Conservation (phyloP, 2,113 vertebrate species). For the Poecilia latipinna region DNA sequence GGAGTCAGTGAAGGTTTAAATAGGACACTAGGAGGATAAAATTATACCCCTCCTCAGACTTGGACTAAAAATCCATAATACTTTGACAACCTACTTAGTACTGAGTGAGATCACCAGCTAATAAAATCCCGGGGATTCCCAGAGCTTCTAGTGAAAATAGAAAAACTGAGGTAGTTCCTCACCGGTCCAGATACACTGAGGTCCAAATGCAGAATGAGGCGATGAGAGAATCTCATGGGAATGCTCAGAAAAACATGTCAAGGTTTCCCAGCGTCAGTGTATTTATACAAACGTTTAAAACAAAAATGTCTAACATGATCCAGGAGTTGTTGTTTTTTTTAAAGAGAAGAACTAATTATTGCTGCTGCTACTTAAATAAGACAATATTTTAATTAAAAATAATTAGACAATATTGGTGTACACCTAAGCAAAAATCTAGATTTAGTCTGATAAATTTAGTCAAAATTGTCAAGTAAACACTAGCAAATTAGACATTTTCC, state of each 20-base stretch:
- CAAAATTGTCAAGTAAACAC: background rate
- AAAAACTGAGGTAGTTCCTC: background rate
- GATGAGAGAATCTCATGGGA: background rate
- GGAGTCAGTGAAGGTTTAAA: constrained; percentile 40
- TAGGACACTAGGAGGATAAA: constrained; percentile 25
- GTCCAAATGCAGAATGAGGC: background rate
- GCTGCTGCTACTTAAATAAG: background rate
- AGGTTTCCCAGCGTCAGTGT: background rate
- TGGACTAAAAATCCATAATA: background rate
- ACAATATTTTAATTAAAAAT: background rate
- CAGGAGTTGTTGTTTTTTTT: background rate
- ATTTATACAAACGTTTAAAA: too few relatives aligned
- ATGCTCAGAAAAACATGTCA: background rate
- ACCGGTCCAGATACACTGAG: background rate
- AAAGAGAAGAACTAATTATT: background rate
- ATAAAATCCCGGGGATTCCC: background rate
- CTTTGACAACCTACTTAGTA: background rate
- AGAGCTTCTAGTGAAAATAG: background rate
- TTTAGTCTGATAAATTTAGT: background rate
- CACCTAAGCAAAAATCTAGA: too few relatives aligned
- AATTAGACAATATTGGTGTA: too few relatives aligned
- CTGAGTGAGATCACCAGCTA: background rate
- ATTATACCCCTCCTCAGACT: constrained; percentile 22
- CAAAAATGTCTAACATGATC: too few relatives aligned
- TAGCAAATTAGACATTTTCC: background rate